Evolutionary conservation across 2,888 invertebrate species (phyloP).

Genomic region (Gastrophysa polygoni): DNA sequence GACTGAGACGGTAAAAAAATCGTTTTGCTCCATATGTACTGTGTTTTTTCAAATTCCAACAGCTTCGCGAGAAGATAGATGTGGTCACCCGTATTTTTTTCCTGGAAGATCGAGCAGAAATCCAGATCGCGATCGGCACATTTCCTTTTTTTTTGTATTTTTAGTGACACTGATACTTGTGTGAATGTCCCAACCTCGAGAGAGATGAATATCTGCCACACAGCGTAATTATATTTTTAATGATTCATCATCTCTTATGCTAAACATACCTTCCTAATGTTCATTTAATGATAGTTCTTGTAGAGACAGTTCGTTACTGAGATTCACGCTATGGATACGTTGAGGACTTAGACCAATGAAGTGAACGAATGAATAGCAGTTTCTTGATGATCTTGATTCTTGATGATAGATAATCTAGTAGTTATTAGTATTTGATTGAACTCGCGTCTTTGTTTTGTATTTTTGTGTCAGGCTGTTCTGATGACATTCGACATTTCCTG

Average conservation of each 20-base stretch:
- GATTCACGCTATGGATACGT: constrained; percentile 5
- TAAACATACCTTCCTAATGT: constrained; percentile 11
- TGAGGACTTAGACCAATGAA: constrained; percentile 1
- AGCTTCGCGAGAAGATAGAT: too few species aligned
- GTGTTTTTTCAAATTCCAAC: too few species aligned
- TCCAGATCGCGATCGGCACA: neutral
- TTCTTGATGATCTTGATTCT: neutral
- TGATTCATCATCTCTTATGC: constrained; percentile 9
- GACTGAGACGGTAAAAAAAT: too few species aligned
- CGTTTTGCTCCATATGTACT: too few species aligned
- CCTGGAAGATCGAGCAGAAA: neutral
- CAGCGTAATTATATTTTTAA: neutral
- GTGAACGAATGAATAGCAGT: neutral
- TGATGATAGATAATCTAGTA: too few species aligned
- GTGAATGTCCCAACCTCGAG: constrained; percentile 16
- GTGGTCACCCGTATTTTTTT: neutral
- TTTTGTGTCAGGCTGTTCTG: too few species aligned
- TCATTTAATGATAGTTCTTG: constrained; percentile 15
- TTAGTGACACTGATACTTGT: constrained; percentile 9
- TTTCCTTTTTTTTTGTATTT: neutral
- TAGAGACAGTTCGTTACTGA: neutral
- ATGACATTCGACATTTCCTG: too few species aligned
- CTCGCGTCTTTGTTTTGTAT: too few species aligned
- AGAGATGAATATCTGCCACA: neutral
- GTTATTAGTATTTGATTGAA: too few species aligned